A percentile compares a stretch with the other conserved stretches of the same genome.
These are phyloP conservation scores for Pavo muticus DNA, from an alignment of 2,113 vertebrate genomes.

Conservation along the genomic window DNA sequence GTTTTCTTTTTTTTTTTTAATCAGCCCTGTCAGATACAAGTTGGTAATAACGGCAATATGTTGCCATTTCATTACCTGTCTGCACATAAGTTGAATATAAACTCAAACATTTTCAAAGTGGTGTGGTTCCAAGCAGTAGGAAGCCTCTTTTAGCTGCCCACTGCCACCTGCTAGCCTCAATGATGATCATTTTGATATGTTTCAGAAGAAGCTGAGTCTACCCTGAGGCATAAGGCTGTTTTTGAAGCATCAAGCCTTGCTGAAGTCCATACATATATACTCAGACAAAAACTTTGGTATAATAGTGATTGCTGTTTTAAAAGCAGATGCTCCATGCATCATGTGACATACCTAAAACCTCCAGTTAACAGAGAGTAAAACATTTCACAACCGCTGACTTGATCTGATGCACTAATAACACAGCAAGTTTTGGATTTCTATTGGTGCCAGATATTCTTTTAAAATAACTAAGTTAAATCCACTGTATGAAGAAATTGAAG, in stretches of 20 bases:
- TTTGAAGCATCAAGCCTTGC: background rate
- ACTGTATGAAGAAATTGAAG: background rate
- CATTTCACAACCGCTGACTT: background rate
- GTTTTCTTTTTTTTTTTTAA: background rate
- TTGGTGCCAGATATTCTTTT: background rate
- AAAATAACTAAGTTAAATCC: background rate
- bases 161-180: background rate
- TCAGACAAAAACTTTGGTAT: background rate
- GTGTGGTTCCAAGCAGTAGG: background rate
- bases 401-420: background rate
- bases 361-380: background rate
- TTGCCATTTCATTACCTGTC: background rate
- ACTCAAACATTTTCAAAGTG: background rate
- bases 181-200: background rate
- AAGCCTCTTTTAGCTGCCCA: background rate
- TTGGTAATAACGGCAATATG: background rate
- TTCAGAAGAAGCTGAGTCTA: background rate
- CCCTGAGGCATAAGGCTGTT: background rate
- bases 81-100: background rate
- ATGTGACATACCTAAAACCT: background rate
- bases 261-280: background rate
- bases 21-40: background rate
- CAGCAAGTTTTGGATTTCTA: background rate
- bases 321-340: background rate
- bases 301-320: background rate